Evolutionary conservation across 2,113 vertebrate genomes (phyloP).

Genomic region (Lophotis ruficrista): DNA sequence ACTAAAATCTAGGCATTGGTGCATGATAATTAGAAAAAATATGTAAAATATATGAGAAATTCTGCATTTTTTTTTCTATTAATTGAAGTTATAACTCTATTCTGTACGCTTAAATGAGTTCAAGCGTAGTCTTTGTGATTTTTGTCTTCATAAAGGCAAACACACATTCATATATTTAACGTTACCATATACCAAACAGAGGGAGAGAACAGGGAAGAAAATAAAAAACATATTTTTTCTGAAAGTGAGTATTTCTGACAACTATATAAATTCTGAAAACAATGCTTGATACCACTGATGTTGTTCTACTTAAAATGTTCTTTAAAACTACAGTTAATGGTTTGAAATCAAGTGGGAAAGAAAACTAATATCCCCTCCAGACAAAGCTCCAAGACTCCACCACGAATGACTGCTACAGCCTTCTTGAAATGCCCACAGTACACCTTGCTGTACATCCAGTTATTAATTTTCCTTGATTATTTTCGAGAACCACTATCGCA

Average conservation of each 20-base stretch:
- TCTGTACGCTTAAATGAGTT: neutral
- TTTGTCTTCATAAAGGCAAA: neutral
- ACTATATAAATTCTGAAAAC: neutral
- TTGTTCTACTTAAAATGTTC: neutral
- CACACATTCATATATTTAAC: neutral
- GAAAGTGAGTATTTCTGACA: neutral
- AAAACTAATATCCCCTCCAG: neutral
- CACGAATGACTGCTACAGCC: neutral
- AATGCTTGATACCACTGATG: neutral
- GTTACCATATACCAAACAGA: neutral
- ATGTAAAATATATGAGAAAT: neutral
- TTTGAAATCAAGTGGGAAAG: neutral
- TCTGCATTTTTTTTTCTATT: neutral
- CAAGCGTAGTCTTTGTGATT: neutral
- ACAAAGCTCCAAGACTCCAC: neutral
- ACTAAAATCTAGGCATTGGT: neutral
- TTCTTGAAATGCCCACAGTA: neutral
- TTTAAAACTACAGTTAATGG: neutral
- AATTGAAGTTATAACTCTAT: neutral
- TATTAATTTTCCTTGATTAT: neutral
- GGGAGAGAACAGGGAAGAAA: neutral
- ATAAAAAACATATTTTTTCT: neutral
- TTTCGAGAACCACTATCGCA: neutral
- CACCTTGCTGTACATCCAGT: neutral
- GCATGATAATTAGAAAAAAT: neutral